Evolutionary conservation across 2,113 vertebrate genomes (phyloP).

Genomic region (Syngnathus floridae): DNA sequence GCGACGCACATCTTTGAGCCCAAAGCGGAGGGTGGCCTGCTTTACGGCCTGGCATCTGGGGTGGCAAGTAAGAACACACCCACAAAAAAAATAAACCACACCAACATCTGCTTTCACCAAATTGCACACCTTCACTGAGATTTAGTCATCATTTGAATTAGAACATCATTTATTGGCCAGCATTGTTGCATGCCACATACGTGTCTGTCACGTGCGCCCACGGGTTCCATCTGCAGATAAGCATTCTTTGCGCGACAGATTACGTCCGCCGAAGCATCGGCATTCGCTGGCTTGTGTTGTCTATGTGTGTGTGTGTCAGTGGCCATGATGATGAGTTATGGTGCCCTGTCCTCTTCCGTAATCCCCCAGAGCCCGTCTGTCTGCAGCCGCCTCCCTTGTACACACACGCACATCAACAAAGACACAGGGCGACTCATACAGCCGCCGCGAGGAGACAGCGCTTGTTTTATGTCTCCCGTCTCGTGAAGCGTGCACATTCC

Average conservation of each 20-base stretch:
- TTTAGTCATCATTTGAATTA: no score
- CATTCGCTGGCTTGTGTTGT: conserved; percentile 62
- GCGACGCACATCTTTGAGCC: conserved; percentile 80
- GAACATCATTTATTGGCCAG: background rate
- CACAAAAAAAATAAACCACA: conserved; percentile 1
- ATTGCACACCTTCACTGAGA: no score
- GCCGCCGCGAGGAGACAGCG: conserved; percentile 40
- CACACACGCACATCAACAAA: conserved; percentile 58
- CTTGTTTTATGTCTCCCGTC: conserved; percentile 54
- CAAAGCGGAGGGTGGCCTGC: conserved; percentile 82
- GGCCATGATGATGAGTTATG: conserved; percentile 61
- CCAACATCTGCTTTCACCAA: background rate
- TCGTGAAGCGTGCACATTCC: conserved; percentile 12
- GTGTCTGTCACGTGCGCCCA: conserved; percentile 32
- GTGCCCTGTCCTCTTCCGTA: conserved; percentile 60
- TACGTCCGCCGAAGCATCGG: conserved; percentile 64
- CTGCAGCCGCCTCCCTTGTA: conserved; percentile 59
- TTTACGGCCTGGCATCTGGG: conserved; percentile 91
- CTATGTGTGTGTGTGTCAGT: conserved; percentile 58
- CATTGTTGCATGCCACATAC: conserved; percentile 5
- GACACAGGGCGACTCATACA: conserved; percentile 45
- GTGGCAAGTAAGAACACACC: conserved; percentile 80
- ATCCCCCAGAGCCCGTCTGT: conserved; percentile 69
- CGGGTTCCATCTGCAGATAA: conserved; percentile 57
- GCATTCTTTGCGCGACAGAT: conserved; percentile 63